Evolutionary conservation across 2,113 vertebrate species (phyloP).

Genomic region (Microcebus griseorufus): DNA sequence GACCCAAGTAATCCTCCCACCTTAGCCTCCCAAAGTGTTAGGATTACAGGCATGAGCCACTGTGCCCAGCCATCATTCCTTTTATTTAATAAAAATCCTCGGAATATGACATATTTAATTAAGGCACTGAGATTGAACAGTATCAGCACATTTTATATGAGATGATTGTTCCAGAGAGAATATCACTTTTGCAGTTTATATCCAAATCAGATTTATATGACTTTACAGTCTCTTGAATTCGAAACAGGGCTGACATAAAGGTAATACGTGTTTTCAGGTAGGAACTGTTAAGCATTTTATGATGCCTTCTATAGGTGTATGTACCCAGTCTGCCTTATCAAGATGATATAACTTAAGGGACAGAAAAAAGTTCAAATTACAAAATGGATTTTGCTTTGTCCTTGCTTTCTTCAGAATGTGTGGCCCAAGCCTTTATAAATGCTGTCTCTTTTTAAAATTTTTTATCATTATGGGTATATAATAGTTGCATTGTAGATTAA

Average conservation of each 20-base stretch:
- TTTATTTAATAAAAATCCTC: constrained; percentile 69
- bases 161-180: constrained; percentile 66
- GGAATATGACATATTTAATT: constrained; percentile 65
- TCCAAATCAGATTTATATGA: constrained; percentile 51
- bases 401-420: background rate
- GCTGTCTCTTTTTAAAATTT: too few species aligned
- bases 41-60: too few species aligned
- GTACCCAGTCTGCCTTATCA: background rate
- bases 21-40: too few species aligned
- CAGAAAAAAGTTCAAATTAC: background rate
- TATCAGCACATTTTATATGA: constrained; percentile 64
- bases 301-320: background rate
- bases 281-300: constrained; percentile 1
- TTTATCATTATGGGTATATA: too few species aligned
- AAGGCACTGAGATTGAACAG: constrained; percentile 47
- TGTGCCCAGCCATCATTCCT: background rate
- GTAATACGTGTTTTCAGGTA: constrained; percentile 46
- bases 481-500: too few species aligned
- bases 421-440: background rate
- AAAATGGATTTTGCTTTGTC: background rate
- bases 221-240: constrained; percentile 47
- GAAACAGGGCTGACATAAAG: constrained; percentile 45
- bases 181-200: constrained; percentile 55
- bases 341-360: background rate
- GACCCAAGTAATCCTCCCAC: too few species aligned